Base-by-base conservation (phyloP, 2,113 vertebrate species). In the Caracal caracal region DNA sequence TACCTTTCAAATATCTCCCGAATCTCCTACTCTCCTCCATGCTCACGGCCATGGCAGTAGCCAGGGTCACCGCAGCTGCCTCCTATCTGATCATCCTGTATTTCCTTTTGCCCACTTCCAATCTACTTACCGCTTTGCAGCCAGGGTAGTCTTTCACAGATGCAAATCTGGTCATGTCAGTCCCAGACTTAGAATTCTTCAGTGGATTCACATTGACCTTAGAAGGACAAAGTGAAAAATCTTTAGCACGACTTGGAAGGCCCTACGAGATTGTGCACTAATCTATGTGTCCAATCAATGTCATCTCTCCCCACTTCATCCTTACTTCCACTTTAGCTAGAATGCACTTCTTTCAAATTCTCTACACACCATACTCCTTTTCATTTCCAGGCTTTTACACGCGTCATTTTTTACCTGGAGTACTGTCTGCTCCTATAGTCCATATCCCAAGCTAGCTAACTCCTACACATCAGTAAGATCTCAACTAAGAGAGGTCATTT, bases 161-260 rank as follows among this genome's bases (percentile, higher is more conserved):
- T 75, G 20, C n/a, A 37, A 47, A 82, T 78, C 47, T 82, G 26
- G 86, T 93, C 75, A 78, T n/a, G 24, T 40, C 73, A 95, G 16
- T 37, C 37, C 75, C 28, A 78, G 82, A 63, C 70, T 61, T 51
- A 59, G 63, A 95, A 79, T 59, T 73, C 35, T 84, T 95, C 33
- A 84, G 6, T 49, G 53, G 65, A 43, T 88, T 87, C 47, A 19
- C 43, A 73, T 0, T 94, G 78, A 78, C 30, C 20, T 56, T 83
- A 95, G 33, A 61, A 95, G 35, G 76, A 86, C 53, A 90, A 97
- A 80, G 87, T 70, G 16, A 33, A 92, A 83, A 88, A 83, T 68
- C 63, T 84, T 94, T 73, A 92, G 37, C 28, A 70, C 68, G 65
- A 92, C 33, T 88, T 84, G 40, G 47, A 85, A 79, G 71, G 24